Evolutionary conservation across 2,888 invertebrate genomes (phyloP).

Genomic region (Nomada fucata): DNA sequence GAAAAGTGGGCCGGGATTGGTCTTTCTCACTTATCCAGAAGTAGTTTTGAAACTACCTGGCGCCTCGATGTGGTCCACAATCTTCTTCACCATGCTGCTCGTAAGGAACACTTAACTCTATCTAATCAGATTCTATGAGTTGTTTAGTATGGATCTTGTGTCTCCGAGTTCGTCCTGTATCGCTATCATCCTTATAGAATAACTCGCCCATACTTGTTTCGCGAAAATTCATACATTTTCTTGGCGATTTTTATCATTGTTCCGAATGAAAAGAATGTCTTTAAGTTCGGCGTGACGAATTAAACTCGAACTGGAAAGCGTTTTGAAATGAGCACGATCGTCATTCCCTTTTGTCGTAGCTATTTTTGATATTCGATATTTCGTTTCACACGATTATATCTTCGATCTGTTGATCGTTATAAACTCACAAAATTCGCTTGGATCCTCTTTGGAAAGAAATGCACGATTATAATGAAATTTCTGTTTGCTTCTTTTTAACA

Average conservation of each 20-base stretch:
- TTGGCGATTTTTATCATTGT: not conserved
- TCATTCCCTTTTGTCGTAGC: not conserved
- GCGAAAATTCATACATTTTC: too few species aligned
- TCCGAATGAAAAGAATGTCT: not conserved
- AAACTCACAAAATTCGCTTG: not conserved
- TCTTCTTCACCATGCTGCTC: slow-evolving; percentile 90
- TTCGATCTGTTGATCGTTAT: not conserved
- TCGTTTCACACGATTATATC: not conserved
- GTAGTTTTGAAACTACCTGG: slow-evolving; percentile 90
- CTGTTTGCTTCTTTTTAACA: slow-evolving; percentile 76
- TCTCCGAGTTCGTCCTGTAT: not conserved
- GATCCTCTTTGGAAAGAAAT: too few species aligned
- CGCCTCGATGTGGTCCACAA: slow-evolving; percentile 89
- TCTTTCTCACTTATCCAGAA: slow-evolving; percentile 91
- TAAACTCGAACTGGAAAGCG: not conserved
- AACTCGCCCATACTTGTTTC: too few species aligned
- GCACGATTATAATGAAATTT: not conserved
- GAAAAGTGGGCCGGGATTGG: slow-evolving; percentile 89
- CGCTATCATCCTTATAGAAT: not conserved
- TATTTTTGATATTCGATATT: not conserved
- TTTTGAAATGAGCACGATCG: not conserved
- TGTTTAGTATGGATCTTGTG: not conserved
- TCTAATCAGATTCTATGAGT: slow-evolving; percentile 1
- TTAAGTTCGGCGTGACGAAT: not conserved
- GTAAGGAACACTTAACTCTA: slow-evolving; percentile 81